Percentiles rank a stretch among this genome's conserved stretches.
phyloP scores from a whole-genome alignment of 2,113 vertebrate genomes.

The Spermophilus dauricus region DNA sequence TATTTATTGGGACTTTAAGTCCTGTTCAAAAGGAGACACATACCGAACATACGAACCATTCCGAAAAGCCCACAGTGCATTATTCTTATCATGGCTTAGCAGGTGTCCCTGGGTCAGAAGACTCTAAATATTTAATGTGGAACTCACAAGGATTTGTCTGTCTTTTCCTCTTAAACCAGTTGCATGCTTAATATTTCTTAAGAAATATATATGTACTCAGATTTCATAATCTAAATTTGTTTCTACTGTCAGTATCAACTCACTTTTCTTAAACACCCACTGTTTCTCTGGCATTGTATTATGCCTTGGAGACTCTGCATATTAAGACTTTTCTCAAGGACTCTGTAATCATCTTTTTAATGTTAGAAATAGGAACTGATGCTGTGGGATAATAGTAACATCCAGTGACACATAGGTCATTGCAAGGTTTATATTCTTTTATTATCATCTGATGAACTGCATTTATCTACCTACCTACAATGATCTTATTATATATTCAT shows the following conservation, averaged over 20 bases:
- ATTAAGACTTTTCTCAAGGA: slow-evolving; percentile 36
- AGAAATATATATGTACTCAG: slow-evolving; percentile 34
- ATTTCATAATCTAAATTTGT: slow-evolving; percentile 59
- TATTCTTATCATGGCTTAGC: slow-evolving; percentile 77
- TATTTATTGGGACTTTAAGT: slow-evolving; percentile 8
- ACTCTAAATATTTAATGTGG: slow-evolving; percentile 78
- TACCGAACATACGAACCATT: too few relatives aligned
- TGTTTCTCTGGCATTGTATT: slow-evolving; percentile 57
- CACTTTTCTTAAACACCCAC: slow-evolving; percentile 34
- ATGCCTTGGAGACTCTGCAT: too few relatives aligned
- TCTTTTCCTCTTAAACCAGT: slow-evolving; percentile 42
- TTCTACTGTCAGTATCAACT: slow-evolving; percentile 2
- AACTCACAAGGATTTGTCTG: not conserved
- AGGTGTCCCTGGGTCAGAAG: slow-evolving; percentile 67
- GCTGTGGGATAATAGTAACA: slow-evolving; percentile 51
- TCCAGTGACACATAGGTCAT: slow-evolving; percentile 6
- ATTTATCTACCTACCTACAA: slow-evolving; percentile 16
- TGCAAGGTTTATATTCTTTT: slow-evolving; percentile 55
- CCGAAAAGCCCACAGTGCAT: slow-evolving; percentile 65
- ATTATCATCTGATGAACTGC: not conserved
- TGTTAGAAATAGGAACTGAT: slow-evolving; percentile 39
- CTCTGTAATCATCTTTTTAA: slow-evolving; percentile 37
- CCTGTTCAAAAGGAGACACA: too few relatives aligned
- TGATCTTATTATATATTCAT: slow-evolving; percentile 59
- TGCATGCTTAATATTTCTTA: slow-evolving; percentile 46